Base-by-base conservation (phyloP, 92 coral and sea anemone species). In the Palythoa caribaeorum region DNA sequence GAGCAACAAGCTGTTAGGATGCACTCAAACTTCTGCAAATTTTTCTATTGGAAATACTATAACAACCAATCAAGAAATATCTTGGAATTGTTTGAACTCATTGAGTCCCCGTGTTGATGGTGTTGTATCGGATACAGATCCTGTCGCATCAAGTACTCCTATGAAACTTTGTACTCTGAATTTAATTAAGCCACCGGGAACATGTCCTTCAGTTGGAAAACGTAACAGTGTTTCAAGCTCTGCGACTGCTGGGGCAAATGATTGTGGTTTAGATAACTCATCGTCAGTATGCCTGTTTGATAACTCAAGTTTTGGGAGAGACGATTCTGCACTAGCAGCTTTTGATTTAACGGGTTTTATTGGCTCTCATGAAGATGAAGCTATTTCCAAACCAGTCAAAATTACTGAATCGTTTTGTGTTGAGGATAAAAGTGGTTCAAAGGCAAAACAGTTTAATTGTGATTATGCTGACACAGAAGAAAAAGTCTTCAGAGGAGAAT, bases 261-360 rank as follows among this genome's bases (percentile, higher is more conserved):
- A 44, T 59, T 28, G 70, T 59, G 37, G 76, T 39, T 57, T 17
- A 14, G 89, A 78, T 68, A 60, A 85, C 50, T 48, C 40, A 12
- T 83, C 87, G 35, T 54, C 80, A 48, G 57, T 38, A 21, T 52
- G 79, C 39, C 9, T 84, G 57, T 71, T 83, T 70, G 86, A 88
- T 16, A 87, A 83, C 69, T 54, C 92, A 69, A 80, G 90, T 40
- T 91, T 95, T 79, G 88, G 84, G 81, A 86, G 77, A 17, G 98
- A 97, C 70, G 98, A 97, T 63, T 88, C 90, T 28, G 86, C 84
- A 37, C 83, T 97, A 74, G 98, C 97, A 16, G 94, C 92, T 21
- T 81, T 97, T 75, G 92, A 94, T 74, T 76, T 97, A 70, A 97
- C 96, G 53, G 94, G 87, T 36, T 71, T 92, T 1, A 80, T 94